A percentile compares a stretch with the other conserved stretches of the same genome.
phyloP scores from a whole-genome alignment of 2,888 invertebrate genomes.

The Tethea ocularis region DNA sequence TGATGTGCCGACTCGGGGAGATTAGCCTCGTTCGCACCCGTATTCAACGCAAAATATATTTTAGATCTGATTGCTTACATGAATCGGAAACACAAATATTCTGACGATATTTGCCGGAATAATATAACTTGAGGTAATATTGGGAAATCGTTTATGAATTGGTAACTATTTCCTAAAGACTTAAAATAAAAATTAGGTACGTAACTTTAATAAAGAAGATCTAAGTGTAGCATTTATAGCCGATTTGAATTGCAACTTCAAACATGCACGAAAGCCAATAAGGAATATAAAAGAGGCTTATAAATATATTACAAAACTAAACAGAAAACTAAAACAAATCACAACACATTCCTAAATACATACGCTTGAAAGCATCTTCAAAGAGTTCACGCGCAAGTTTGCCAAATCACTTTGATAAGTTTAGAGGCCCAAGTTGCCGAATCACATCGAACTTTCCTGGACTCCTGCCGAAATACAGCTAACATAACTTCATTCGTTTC shows the following conservation, averaged over 20 bases:
- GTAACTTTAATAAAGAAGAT: not conserved
- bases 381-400: conserved; percentile 65
- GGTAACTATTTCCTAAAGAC: too few species aligned
- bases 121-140: conserved; percentile 10
- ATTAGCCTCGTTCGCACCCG: conserved; percentile 15
- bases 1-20: conserved; percentile 14
- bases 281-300: not conserved
- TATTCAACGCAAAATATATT: conserved; percentile 28
- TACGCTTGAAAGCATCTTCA: conserved; percentile 51
- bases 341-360: conserved; percentile 34
- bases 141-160: conserved; percentile 8
- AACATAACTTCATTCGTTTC: conserved; percentile 63
- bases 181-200: too few species aligned
- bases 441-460: conserved; percentile 72
- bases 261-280: not conserved
- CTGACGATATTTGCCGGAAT: conserved; percentile 11
- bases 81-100: conserved; percentile 12
- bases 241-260: not conserved
- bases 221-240: not conserved
- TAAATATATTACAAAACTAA: conserved; percentile 8
- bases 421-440: conserved; percentile 57
- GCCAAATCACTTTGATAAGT: conserved; percentile 78
- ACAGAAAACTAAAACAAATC: conserved; percentile 29
- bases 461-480: conserved; percentile 67
- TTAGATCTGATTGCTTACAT: conserved; percentile 29